A percentile compares a stretch with the other conserved stretches of the same genome.
Evolutionary conservation across 1,140 invertebrate species (phyloP).

Genomic region (Drosophila grimshawi): DNA sequence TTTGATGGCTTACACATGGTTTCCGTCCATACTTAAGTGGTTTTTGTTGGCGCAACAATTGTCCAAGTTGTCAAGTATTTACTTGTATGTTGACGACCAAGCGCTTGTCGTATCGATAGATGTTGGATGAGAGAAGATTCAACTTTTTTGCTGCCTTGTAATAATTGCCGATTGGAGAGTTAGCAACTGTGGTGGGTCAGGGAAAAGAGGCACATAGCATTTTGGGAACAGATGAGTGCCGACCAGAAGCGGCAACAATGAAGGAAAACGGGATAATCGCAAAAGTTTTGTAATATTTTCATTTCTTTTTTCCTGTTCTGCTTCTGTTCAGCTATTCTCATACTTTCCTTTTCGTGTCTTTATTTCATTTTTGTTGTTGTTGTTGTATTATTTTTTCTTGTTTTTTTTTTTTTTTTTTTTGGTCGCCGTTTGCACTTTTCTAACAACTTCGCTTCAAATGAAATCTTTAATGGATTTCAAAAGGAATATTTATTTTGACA

Average conservation of each 20-base stretch:
- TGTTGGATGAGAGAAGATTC: background rate
- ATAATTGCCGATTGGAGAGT: background rate
- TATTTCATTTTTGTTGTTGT: conserved; percentile 16
- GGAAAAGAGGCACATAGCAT: background rate
- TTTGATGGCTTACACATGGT: too few relatives aligned
- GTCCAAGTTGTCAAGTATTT: background rate
- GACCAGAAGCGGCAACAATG: conserved; percentile 7
- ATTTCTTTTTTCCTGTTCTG: conserved; percentile 24
- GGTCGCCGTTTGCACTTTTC: conserved; percentile 68
- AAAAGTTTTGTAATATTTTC: conserved; percentile 74
- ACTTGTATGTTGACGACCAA: background rate
- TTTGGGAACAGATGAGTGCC: background rate
- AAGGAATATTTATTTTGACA: conserved; percentile 75
- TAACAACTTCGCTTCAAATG: conserved; percentile 66
- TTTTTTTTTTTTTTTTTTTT: conserved; percentile 20
- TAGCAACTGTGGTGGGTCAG: background rate
- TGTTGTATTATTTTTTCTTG: conserved; percentile 16
- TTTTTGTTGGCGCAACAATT: conserved; percentile 1
- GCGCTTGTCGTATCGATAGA: background rate
- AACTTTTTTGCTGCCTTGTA: background rate
- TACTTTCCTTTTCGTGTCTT: conserved; percentile 4
- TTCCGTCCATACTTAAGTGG: background rate
- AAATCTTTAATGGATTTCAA: conserved; percentile 76
- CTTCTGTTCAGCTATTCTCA: background rate
- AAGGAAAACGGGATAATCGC: conserved; percentile 65